Evolutionary conservation across 2,113 vertebrate species (phyloP), one percentile per base, ranked within the genome.

Genomic region (Ctenodactylus gundi): DNA sequence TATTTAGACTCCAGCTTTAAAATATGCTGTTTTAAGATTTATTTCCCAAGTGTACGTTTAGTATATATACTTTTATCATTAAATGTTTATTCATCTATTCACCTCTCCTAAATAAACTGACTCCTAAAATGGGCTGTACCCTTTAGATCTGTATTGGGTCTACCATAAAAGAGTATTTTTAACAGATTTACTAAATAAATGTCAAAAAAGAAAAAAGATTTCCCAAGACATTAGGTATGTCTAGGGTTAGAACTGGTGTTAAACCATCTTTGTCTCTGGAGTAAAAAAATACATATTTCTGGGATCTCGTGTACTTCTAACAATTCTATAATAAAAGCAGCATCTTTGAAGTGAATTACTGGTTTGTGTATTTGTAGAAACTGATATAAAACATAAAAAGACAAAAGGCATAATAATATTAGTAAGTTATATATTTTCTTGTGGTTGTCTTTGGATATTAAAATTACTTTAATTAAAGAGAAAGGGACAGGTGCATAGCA

Each of bases 321-420:
- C 31, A 80, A 58, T 39, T 25, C 21, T 86, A 6, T 88, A 77
- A 70, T 65, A 17, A 3, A 62, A 92, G 46, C 53, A 91, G 41
- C 62, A 84, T 23, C 90, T 29, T 55, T 95, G 67, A 90, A 39
- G 49, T 68, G 4, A 51, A 91, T 60, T 86, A 57, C 13, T 29
- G 17, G n/a, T 68, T 82, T 91, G 15, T 76, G 72, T 51, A 49
- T 51, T 90, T 94, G 77, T 87, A 62, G 68, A 20, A 95, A 85
- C 39, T 62, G 23, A 92, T 64, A 62, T 6, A 23, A 85, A 88
- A 93, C 46, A 86, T 62, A 91, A 80, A 57, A 86, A 96, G 18
- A 64, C 15, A 88, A 95, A 93, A 77, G 29, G 88, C 11, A 15
- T 41, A 84, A 46, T 31, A 65, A 17, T n/a, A n/a, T 80, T 15